phyloP scores from a whole-genome alignment of 2,113 vertebrate genomes.

The Artemisiospiza belli region DNA sequence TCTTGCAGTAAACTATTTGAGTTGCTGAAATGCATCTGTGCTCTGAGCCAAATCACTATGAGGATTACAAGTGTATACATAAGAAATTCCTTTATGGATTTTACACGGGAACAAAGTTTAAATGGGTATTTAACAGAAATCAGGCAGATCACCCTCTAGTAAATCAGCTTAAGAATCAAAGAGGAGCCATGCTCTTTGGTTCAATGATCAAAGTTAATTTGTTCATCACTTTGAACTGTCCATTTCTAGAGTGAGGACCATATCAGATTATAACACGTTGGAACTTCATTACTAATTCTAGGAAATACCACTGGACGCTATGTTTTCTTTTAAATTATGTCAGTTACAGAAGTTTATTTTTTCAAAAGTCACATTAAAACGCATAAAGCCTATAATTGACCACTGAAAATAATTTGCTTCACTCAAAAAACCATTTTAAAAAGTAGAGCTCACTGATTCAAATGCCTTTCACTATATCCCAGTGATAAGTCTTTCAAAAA shows the following conservation, averaged over 20 bases:
- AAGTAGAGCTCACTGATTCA: background rate
- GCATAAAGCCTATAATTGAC: background rate
- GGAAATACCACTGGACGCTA: background rate
- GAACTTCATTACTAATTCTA: background rate
- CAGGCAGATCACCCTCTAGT: background rate
- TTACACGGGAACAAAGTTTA: slow-evolving; percentile 21
- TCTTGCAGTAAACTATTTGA: background rate
- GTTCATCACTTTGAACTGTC: background rate
- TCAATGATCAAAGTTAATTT: background rate
- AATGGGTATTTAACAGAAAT: slow-evolving; percentile 8
- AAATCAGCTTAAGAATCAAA: slow-evolving; percentile 26
- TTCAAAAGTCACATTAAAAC: background rate
- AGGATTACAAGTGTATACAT: slow-evolving; percentile 53
- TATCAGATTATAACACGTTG: accelerated
- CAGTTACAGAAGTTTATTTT: background rate
- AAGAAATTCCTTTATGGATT: slow-evolving; percentile 56
- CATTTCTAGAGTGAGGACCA: background rate
- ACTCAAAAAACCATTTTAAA: background rate
- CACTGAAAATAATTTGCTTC: background rate
- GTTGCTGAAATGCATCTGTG: background rate
- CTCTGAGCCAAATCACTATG: background rate
- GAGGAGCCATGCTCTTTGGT: background rate
- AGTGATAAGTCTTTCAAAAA: background rate
- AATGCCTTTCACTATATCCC: background rate
- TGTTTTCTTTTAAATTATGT: background rate